Base-by-base conservation (phyloP, 2,113 vertebrate species). In the Crotalus helleri region DNA sequence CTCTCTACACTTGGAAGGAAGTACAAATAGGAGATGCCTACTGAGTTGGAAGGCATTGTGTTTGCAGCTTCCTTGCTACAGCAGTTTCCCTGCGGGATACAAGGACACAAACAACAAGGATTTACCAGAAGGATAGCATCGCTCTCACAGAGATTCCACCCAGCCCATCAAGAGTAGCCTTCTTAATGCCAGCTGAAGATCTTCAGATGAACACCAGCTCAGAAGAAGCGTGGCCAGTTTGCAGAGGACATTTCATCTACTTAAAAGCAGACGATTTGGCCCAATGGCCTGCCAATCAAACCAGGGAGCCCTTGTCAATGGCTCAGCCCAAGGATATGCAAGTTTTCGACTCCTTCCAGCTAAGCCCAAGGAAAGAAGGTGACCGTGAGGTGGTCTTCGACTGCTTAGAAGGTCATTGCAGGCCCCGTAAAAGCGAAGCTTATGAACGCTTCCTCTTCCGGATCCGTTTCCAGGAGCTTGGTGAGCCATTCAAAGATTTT, bases 401-500 rank as follows among this genome's bases (percentile, higher is more conserved):
- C 21, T 54, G 11, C 24, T 93, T 91, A 2, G 93, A 93, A 57
- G 39, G 44, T 2, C 86, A 59, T 29, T 91, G 85, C 44, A 6
- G 46, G 13, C 53, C 90, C 6, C 85, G 3, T 39, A 53, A 10
- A 17, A 88, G 17, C 0, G 61, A 93, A 39, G 17, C 86, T 0
- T 91, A 57, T 1, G 53, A 91, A 8, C 93, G 93, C 19, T 93
- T 91, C 90, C 93, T 93, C 53, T 93, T 93, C 93, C 93, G 15
- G 13, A 91, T 26, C 2, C 90, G 90, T 4, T 44, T 88, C 26
- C 93, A 93, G 61, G 93, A 53, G 29, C 39, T 39, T 15, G 53
- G 39, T 0, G 93, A 93, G 39, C 26, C 90, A 0, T 29, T 88
- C 3, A 61, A 93, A 8, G 86, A 74, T 21, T 93, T 93, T n/a